These are phyloP conservation scores for Caenorhabditis uteleia DNA, from an alignment of 2,888 invertebrate species.

Conservation along the genomic window DNA sequence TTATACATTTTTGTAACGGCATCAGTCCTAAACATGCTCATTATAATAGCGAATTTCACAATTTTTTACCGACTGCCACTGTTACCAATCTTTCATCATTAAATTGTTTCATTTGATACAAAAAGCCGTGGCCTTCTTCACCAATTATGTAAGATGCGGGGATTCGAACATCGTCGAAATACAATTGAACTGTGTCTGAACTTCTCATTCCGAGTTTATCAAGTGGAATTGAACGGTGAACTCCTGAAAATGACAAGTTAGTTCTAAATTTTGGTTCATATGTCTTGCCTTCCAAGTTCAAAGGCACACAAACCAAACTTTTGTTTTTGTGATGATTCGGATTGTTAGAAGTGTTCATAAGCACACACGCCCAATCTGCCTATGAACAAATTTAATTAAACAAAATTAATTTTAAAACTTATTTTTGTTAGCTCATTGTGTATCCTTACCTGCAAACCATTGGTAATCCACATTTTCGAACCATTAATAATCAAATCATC, in stretches of 20 bases:
- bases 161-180: conserved; percentile 74
- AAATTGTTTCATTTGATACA: conserved; percentile 75
- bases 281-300: conserved; percentile 56
- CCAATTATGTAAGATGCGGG: conserved; percentile 74
- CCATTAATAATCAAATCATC: conserved; percentile 74
- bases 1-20: conserved; percentile 71
- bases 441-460: conserved; percentile 71
- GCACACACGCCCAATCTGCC: conserved; percentile 75
- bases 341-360: conserved; percentile 73
- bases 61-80: conserved; percentile 54
- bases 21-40: conserved; percentile 59
- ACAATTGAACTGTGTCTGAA: conserved; percentile 74
- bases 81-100: conserved; percentile 74
- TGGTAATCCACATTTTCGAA: conserved; percentile 75
- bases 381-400: conserved; percentile 58
- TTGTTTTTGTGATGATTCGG: conserved; percentile 73
- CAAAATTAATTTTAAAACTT: no score
- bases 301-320: conserved; percentile 74
- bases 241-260: conserved; percentile 19
- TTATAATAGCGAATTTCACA: background rate
- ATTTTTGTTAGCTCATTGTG: no score
- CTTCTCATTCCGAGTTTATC: conserved; percentile 74
- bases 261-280: no score
- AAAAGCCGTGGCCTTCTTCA: conserved; percentile 73
- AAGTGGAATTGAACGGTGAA: conserved; percentile 70